Conservation (phyloP, 1,140 invertebrate species). For the Aphelinus atriplicis region DNA sequence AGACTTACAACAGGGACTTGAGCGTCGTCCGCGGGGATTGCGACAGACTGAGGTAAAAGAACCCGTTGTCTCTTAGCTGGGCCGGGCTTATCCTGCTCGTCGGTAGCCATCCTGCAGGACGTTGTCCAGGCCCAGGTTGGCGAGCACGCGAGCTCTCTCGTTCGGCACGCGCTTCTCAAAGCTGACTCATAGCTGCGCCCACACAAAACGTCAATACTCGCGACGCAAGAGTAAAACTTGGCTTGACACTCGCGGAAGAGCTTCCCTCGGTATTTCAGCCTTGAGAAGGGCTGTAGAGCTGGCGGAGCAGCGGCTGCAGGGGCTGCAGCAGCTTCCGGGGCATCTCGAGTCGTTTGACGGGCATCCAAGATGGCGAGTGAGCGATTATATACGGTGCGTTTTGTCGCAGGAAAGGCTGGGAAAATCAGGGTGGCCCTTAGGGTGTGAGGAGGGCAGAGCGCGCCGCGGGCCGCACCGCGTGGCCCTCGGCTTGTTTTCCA, state of each 20-base stretch:
- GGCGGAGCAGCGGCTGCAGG: not conserved
- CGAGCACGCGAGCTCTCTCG: too few relatives aligned
- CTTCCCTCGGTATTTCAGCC: too few relatives aligned
- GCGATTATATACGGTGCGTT: not conserved
- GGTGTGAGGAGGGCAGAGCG: not conserved
- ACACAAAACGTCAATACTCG: too few relatives aligned
- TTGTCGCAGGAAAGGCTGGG: conserved; percentile 13
- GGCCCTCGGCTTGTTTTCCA: conserved; percentile 22
- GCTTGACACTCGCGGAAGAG: too few relatives aligned
- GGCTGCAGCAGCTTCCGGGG: not conserved
- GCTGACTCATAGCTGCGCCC: too few relatives aligned
- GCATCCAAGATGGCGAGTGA: conserved; percentile 51
- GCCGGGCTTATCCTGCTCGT: conserved; percentile 53
- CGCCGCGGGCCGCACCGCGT: not conserved
- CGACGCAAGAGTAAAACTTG: too few relatives aligned
- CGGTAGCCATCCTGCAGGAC: conserved; percentile 57
- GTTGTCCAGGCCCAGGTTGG: too few relatives aligned
- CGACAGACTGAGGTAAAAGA: conserved; percentile 26
- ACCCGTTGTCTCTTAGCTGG: conserved; percentile 56
- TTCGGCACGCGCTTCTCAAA: too few relatives aligned
- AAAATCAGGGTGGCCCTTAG: not conserved
- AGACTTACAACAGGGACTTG: conserved; percentile 15
- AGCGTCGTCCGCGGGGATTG: not conserved
- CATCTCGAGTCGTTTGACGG: conserved; percentile 47
- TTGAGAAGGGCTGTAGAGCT: too few relatives aligned